Conservation (phyloP, 64 coral and sea anemone species). For the Montipora foliosa region DNA sequence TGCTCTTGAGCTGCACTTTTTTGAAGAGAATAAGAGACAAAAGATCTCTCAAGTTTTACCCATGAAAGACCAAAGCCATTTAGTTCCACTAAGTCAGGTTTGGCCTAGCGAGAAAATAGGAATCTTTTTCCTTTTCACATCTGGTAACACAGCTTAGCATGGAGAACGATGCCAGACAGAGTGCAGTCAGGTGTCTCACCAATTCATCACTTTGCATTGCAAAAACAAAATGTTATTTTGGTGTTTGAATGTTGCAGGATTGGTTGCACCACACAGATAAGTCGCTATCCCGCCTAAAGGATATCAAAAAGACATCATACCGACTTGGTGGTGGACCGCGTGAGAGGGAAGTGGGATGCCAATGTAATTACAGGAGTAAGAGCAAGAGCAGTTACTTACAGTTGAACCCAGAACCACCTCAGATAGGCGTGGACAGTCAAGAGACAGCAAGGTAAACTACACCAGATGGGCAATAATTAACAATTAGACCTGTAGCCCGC, state of each 20-base stretch:
- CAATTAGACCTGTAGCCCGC: no score
- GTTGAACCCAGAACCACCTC: conserved; percentile 73
- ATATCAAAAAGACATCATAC: conserved; percentile 85
- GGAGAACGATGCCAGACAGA: no score
- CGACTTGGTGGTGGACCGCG: conserved; percentile 73
- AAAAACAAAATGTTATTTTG: background rate
- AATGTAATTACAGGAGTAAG: conserved; percentile 86
- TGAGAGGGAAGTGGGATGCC: conserved; percentile 83
- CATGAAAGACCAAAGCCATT: no score
- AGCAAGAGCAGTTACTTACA: conserved; percentile 67
- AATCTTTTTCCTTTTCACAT: no score
- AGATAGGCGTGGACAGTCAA: conserved; percentile 74
- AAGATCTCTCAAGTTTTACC: no score
- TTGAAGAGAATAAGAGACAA: no score
- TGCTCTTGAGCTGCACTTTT: no score
- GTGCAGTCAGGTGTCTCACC: no score
- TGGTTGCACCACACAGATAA: conserved; percentile 78
- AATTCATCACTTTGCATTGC: background rate
- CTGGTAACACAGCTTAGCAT: no score
- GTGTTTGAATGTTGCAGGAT: conserved; percentile 27
- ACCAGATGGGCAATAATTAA: background rate
- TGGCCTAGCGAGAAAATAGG: no score
- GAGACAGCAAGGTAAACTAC: conserved; percentile 66
- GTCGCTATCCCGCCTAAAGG: conserved; percentile 83
- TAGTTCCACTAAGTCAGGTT: no score